Evolutionary conservation across 2,797 vertebrate genomes (phyloP).

Genomic region (Galagoides demidoff): DNA sequence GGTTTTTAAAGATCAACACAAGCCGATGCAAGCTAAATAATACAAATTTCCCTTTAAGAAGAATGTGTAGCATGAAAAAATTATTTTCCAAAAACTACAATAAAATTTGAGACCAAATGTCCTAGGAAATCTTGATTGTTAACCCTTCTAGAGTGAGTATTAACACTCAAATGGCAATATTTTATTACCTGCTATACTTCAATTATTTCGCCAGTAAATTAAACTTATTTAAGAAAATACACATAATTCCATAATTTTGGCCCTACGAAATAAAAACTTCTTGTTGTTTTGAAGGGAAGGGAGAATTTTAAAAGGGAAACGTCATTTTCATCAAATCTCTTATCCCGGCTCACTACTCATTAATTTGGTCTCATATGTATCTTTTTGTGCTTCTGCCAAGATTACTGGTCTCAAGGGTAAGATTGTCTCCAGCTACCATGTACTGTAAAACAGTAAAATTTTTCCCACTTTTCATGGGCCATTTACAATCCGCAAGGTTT

Average conservation of each 20-base stretch:
- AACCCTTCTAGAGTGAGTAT: neutral
- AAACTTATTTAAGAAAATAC: constrained; percentile 22
- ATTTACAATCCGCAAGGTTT: constrained; percentile 51
- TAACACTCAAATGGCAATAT: constrained; percentile 30
- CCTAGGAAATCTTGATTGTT: constrained; percentile 24
- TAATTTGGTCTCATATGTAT: neutral
- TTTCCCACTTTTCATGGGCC: constrained; percentile 30
- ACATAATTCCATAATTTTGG: neutral
- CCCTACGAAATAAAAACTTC: constrained; percentile 22
- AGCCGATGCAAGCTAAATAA: neutral
- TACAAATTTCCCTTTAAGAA: constrained; percentile 25
- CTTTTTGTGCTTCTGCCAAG: constrained; percentile 8
- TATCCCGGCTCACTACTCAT: neutral
- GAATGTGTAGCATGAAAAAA: neutral
- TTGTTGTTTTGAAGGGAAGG: neutral
- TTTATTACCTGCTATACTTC: neutral
- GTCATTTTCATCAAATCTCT: neutral
- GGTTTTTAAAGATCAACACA: neutral
- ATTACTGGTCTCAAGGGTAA: constrained; percentile 33
- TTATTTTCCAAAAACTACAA: constrained; percentile 23
- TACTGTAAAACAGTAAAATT: constrained; percentile 22
- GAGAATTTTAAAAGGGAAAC: neutral
- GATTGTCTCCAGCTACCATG: neutral
- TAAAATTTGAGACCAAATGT: neutral
- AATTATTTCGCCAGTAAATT: constrained; percentile 10